phyloP scores from a whole-genome alignment of 30 jellyfish, hydroid and myxozoan genomes.

The Sanderia malayensis region DNA sequence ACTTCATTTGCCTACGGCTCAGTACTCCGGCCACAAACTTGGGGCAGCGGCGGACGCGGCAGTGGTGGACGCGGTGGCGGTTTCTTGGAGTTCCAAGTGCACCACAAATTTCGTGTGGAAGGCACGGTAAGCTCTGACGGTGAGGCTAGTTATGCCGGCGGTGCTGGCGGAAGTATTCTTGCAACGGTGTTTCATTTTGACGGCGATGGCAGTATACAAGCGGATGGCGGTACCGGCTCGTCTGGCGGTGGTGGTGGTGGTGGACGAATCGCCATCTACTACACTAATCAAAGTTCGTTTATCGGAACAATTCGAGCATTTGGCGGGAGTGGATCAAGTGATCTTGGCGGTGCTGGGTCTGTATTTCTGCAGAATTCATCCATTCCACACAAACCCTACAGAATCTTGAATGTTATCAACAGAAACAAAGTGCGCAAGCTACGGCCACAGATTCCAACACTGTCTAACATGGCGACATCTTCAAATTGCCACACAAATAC shows the following conservation, averaged over 20 bases:
- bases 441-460: slow-evolving; percentile 37
- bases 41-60: slow-evolving; percentile 71
- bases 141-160: slow-evolving; percentile 40
- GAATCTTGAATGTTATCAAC: slow-evolving; percentile 41
- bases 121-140: slow-evolving; percentile 55
- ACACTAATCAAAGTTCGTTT: slow-evolving; percentile 48
- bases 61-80: slow-evolving; percentile 68
- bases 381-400: slow-evolving; percentile 25
- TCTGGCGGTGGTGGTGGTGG: slow-evolving; percentile 71
- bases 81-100: slow-evolving; percentile 13
- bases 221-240: slow-evolving; percentile 57
- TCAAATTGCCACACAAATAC: slow-evolving; percentile 33
- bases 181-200: slow-evolving; percentile 29
- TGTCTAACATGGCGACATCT: slow-evolving; percentile 1
- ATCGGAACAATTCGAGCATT: slow-evolving; percentile 42
- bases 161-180: slow-evolving; percentile 61
- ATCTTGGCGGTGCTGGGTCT: slow-evolving; percentile 71
- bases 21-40: slow-evolving; percentile 30
- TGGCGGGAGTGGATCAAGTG: slow-evolving; percentile 48
- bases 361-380: slow-evolving; percentile 44
- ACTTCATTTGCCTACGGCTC: slow-evolving; percentile 62
- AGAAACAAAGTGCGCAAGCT: slow-evolving; percentile 34
- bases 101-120: slow-evolving; percentile 45
- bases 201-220: slow-evolving; percentile 54
- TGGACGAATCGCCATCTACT: slow-evolving; percentile 53